These are phyloP conservation scores for Hypothenemus hampei DNA, from an alignment of 1,140 invertebrate genomes.

Conservation along the genomic window DNA sequence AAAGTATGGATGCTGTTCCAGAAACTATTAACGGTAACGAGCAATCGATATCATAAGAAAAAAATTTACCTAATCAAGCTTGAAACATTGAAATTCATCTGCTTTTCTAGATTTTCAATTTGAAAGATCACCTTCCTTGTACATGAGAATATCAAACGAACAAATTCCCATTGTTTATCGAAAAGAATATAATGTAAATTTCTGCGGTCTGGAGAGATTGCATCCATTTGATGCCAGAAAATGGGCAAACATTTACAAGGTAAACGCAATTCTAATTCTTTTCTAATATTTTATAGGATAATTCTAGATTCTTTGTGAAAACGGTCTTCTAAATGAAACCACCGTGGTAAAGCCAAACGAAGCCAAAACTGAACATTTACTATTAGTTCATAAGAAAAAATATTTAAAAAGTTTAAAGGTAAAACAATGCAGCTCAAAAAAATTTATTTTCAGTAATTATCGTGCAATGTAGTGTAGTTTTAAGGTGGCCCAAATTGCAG, in stretches of 20 bases:
- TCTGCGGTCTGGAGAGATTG: constrained; percentile 72
- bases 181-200: constrained; percentile 75
- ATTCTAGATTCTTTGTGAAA: constrained; percentile 55
- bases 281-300: background rate
- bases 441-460: constrained; percentile 3
- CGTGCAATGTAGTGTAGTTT: constrained; percentile 53
- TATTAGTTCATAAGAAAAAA: constrained; percentile 64
- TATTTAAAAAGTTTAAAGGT: constrained; percentile 69
- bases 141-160: constrained; percentile 39
- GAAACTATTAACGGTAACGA: too few species aligned
- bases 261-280: constrained; percentile 8
- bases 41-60: too few species aligned
- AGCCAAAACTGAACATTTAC: constrained; percentile 63
- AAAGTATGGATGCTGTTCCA: too few species aligned
- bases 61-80: too few species aligned
- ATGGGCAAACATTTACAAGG: constrained; percentile 65
- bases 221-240: constrained; percentile 88
- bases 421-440: background rate
- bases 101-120: too few species aligned
- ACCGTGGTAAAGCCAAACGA: constrained; percentile 61
- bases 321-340: constrained; percentile 50
- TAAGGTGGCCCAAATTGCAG: constrained; percentile 72
- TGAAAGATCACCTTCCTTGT: constrained; percentile 22
- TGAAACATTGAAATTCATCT: too few species aligned
- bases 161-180: constrained; percentile 72